A percentile compares a stretch with the other conserved stretches of the same genome.
Conservation (phyloP, 2,113 vertebrate species). For the human (Homo sapiens) region DNA sequence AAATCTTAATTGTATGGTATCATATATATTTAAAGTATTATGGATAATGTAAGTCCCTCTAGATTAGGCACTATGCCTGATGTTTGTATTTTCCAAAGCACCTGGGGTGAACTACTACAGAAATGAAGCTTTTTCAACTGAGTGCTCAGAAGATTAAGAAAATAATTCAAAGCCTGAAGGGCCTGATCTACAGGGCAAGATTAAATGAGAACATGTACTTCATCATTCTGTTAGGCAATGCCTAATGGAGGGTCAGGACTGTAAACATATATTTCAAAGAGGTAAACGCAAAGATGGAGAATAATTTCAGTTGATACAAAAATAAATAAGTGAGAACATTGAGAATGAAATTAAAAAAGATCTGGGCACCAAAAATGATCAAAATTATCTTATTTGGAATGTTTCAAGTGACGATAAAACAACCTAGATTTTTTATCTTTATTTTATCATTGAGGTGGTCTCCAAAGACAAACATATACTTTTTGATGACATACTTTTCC, state of each 20-base stretch:
- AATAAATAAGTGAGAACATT: slow-evolving; percentile 9
- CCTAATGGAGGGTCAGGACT: slow-evolving; percentile 39
- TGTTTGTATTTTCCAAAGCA: neutral
- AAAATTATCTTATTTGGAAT: slow-evolving; percentile 35
- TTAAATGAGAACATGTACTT: neutral
- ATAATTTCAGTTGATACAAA: slow-evolving; percentile 36
- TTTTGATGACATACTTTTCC: neutral
- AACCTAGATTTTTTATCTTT: neutral
- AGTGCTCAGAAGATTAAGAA: slow-evolving; percentile 56
- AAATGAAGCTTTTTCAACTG: neutral
- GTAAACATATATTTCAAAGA: slow-evolving; percentile 52
- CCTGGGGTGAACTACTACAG: neutral
- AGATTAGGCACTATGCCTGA: neutral
- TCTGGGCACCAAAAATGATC: slow-evolving; percentile 37
- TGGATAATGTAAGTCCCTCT: neutral
- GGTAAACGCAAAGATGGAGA: neutral
- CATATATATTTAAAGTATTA: neutral
- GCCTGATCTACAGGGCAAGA: slow-evolving; percentile 11
- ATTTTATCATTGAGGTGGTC: neutral
- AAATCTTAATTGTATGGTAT: neutral
- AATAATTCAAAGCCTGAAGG: slow-evolving; percentile 52
- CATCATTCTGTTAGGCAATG: slow-evolving; percentile 44
- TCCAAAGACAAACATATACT: neutral
- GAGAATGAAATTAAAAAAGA: slow-evolving; percentile 32
- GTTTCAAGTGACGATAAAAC: slow-evolving; percentile 34